A percentile compares a stretch with the other conserved stretches of the same genome.
phyloP scores from a whole-genome alignment of 2,888 invertebrate species.

The Polyommatus icarus region DNA sequence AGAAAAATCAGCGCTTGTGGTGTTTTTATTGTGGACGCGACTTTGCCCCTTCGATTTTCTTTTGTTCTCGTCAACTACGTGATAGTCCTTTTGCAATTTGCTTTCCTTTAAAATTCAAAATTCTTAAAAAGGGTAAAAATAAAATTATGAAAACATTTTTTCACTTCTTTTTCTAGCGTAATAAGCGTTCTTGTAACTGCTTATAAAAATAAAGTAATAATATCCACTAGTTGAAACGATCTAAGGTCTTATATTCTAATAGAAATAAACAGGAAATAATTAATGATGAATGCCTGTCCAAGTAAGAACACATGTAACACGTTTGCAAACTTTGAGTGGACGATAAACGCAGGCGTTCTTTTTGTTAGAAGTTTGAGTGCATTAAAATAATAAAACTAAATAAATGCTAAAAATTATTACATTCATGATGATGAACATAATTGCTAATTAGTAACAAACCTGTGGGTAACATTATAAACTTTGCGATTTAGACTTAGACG shows the following conservation, averaged over 20 bases:
- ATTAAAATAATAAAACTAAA: background rate
- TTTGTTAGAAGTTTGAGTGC: background rate
- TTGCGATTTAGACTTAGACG: background rate
- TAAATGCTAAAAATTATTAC: background rate
- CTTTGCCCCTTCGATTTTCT: conserved; percentile 38
- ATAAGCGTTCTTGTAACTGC: too few species aligned
- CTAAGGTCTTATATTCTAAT: too few species aligned
- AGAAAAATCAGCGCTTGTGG: conserved; percentile 39
- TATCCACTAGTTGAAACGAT: too few species aligned
- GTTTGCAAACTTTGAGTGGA: background rate
- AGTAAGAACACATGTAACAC: background rate
- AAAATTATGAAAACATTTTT: background rate
- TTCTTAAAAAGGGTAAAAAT: background rate
- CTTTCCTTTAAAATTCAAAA: conserved; percentile 31
- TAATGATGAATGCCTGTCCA: background rate
- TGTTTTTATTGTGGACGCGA: conserved; percentile 41
- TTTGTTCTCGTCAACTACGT: conserved; percentile 42
- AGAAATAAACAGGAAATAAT: too few species aligned
- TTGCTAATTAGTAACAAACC: background rate
- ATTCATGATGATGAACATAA: background rate
- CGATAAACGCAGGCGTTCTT: background rate
- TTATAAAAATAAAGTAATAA: too few species aligned
- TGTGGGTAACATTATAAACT: background rate
- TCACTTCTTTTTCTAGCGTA: background rate
- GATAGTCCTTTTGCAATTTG: conserved; percentile 44